Base-by-base conservation (phyloP, 2,113 vertebrate genomes). In the Cynopterus brachyotis region DNA sequence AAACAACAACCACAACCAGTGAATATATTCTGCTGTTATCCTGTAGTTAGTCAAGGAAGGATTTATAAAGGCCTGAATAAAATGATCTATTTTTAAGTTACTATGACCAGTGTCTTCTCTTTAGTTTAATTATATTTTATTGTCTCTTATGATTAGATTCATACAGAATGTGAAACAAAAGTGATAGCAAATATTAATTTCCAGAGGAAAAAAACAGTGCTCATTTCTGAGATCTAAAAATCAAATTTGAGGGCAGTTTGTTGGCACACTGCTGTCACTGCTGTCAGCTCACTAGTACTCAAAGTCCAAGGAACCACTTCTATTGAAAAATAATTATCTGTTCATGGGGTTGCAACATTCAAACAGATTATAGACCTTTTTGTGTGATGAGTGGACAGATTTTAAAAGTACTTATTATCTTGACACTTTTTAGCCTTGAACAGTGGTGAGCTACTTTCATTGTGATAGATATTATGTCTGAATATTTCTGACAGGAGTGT, bases 291-390 rank as follows among this genome's bases (percentile, higher is more conserved):
- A 69, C 15, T 28, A 32, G 9, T 70, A 20, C 17, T 37, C 76
- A 32, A 67, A 12, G 13, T 86, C n/a, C 59, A 10, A 37, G 35
- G 22, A 80, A 80, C n/a, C 6, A 35, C 9, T 37, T 64, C 6
- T 69, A 82, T 9, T 91, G 47, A 97, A 83, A 93, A 73, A 17
- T 78, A 88, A 89, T 91, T n/a, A 70, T 35, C 40, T 80, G 69
- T 80, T 95, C 37, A 30, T 69, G 42, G 15, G 42, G 28, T 11
- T n/a, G 0, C 60, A 66, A 12, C 1, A 55, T 76, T 67, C 11
- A 45, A 62, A 95, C n/a, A 80, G 9, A 50, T 79, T 50, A 60
- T 26, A 24, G 2, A 2, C 2, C 10, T 19, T 92, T 96, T 22
- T 32, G 4, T 66, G 87, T 28, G 73, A 70, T 6, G 26, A 84